Conservation (phyloP, 2,113 vertebrate species). For the Brienomyrus brachyistius region DNA sequence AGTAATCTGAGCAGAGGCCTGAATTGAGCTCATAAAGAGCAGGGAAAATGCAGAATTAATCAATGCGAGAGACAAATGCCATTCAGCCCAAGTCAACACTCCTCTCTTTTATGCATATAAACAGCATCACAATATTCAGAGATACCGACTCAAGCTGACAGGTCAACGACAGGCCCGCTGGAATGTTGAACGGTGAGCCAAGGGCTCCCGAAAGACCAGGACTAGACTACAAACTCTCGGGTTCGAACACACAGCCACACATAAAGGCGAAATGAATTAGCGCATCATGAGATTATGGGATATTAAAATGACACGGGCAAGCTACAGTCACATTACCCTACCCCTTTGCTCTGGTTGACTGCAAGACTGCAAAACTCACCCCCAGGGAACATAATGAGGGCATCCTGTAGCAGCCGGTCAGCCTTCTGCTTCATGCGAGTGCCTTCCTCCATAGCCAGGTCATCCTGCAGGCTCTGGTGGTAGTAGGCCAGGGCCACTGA, state of each 20-base stretch:
- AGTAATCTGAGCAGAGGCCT: not conserved
- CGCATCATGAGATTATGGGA: not conserved
- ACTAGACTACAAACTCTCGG: not conserved
- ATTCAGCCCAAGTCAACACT: not conserved
- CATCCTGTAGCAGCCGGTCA: constrained; percentile 65
- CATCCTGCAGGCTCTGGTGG: constrained; percentile 81
- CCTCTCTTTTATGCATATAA: not conserved
- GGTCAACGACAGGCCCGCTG: not conserved
- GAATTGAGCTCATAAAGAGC: not conserved
- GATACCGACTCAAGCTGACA: not conserved
- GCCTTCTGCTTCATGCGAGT: constrained; percentile 57
- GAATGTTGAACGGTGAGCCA: not conserved
- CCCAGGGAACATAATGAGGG: constrained; percentile 85
- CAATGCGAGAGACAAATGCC: not conserved
- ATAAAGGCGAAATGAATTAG: not conserved
- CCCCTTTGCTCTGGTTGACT: not conserved
- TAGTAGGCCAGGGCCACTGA: constrained; percentile 82
- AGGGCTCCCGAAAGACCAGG: not conserved
- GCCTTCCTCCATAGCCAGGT: constrained; percentile 62
- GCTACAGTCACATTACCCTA: not conserved
- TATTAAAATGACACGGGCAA: not conserved
- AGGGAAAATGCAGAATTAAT: not conserved
- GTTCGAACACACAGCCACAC: not conserved
- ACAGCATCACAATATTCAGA: not conserved
- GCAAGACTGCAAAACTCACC: constrained; percentile 60